A percentile compares a stretch with the other conserved stretches of the same genome.
phyloP scores from a whole-genome alignment of 2,888 invertebrate species.

The Brachypterus glaber region DNA sequence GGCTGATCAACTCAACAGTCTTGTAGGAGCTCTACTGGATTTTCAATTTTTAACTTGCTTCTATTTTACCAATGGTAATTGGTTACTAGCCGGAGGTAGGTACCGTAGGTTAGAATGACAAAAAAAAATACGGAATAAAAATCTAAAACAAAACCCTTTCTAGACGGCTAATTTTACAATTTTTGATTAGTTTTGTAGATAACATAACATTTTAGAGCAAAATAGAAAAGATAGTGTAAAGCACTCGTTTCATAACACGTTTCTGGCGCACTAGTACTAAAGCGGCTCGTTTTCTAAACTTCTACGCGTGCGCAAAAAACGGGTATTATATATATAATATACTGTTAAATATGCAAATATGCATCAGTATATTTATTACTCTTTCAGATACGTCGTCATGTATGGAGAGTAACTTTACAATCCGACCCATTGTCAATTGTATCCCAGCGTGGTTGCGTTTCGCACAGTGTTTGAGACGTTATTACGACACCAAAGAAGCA shows the following conservation, averaged over 20 bases:
- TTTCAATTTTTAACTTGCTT: conserved; percentile 73
- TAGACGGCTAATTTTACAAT: too few relatives aligned
- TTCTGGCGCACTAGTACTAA: too few relatives aligned
- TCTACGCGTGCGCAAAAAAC: too few relatives aligned
- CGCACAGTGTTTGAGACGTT: conserved; percentile 75
- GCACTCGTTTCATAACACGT: too few relatives aligned
- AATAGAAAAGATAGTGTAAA: too few relatives aligned
- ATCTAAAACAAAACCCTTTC: too few relatives aligned
- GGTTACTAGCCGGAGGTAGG: conserved; percentile 44
- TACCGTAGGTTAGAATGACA: conserved; percentile 6
- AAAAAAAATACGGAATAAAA: conserved; percentile 2
- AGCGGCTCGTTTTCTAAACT: too few relatives aligned
- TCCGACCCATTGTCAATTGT: conserved; percentile 60
- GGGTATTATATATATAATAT: too few relatives aligned
- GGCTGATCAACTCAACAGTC: conserved; percentile 73
- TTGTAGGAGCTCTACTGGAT: conserved; percentile 66
- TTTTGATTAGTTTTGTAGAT: too few relatives aligned
- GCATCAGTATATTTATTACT: background rate
- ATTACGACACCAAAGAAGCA: conserved; percentile 66
- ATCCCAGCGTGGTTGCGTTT: conserved; percentile 81
- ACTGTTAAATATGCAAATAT: background rate
- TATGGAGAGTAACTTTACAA: conserved; percentile 42
- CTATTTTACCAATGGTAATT: conserved; percentile 53
- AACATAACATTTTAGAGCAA: too few relatives aligned
- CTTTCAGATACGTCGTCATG: conserved; percentile 43